Conservation (phyloP, 2,797 vertebrate genomes). For the Lemur catta region DNA sequence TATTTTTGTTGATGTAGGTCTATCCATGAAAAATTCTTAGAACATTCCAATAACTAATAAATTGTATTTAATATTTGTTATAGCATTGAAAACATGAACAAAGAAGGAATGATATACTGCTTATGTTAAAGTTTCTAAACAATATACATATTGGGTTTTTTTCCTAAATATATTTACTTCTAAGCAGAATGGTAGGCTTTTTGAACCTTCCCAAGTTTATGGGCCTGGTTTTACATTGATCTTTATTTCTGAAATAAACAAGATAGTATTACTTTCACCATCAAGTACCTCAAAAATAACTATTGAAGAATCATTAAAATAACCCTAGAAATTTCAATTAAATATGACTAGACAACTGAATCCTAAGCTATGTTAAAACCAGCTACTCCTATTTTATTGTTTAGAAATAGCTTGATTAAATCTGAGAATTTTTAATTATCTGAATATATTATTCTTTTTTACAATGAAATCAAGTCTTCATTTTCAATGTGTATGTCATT, state of each 20-base stretch:
- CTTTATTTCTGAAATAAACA: constrained; percentile 3
- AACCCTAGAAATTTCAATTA: constrained; percentile 1
- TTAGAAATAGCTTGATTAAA: constrained; percentile 8
- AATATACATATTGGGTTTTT: background rate
- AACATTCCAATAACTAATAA: background rate
- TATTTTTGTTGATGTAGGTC: background rate
- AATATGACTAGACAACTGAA: background rate
- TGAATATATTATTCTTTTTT: constrained; percentile 15
- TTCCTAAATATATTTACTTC: background rate
- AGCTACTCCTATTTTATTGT: background rate
- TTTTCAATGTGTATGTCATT: background rate
- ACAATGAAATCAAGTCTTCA: background rate
- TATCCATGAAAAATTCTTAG: background rate
- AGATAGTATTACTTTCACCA: background rate
- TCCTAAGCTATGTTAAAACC: background rate
- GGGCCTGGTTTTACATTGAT: background rate
- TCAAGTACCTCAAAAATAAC: background rate
- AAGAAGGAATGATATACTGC: background rate
- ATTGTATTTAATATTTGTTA: background rate
- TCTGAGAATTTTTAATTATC: constrained; percentile 16
- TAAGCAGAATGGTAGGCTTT: background rate
- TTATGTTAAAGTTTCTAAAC: background rate
- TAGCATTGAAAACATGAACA: background rate
- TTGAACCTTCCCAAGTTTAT: background rate
- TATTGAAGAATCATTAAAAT: background rate